A percentile compares a stretch with the other conserved stretches of the same genome.
Conservation (phyloP, 2,113 vertebrate species). For the Danio rerio region DNA sequence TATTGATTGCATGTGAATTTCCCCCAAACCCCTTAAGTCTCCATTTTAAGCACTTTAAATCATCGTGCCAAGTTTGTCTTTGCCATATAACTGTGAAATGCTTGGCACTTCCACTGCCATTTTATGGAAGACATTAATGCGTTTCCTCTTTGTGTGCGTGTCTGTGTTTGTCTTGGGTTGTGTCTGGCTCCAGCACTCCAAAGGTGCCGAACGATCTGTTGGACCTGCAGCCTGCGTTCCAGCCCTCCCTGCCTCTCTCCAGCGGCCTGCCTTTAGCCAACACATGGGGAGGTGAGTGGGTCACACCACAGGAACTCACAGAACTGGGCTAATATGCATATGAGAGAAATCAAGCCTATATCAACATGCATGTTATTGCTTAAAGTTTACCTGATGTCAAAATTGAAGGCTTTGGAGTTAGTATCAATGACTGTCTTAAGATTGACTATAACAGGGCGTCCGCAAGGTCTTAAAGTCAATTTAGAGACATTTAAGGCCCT, state of each 20-base stretch:
- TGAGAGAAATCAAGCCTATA: constrained; percentile 9
- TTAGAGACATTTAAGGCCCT: no score
- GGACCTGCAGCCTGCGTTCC: constrained; percentile 94
- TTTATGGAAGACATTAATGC: constrained; percentile 43
- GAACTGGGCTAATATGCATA: constrained; percentile 11
- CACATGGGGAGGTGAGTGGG: constrained; percentile 92
- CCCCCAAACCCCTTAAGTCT: neutral
- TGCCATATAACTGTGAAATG: constrained; percentile 13
- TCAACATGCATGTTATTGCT: neutral
- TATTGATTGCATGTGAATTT: constrained; percentile 36
- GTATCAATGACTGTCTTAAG: no score
- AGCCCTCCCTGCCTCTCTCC: constrained; percentile 83
- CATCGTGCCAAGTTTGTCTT: constrained; percentile 31
- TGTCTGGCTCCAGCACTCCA: constrained; percentile 79
- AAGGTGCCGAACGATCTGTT: constrained; percentile 93
- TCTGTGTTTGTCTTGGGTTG: constrained; percentile 45
- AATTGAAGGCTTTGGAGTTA: no score
- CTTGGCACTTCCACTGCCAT: constrained; percentile 4
- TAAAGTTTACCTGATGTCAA: neutral
- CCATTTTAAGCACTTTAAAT: constrained; percentile 29
- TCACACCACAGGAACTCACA: neutral
- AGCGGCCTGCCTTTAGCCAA: constrained; percentile 81
- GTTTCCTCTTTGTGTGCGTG: constrained; percentile 9
- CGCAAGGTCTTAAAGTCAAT: no score
- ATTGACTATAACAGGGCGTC: no score